Conservation (phyloP, 2,888 invertebrate genomes). For the Cryptocephalus moraei region DNA sequence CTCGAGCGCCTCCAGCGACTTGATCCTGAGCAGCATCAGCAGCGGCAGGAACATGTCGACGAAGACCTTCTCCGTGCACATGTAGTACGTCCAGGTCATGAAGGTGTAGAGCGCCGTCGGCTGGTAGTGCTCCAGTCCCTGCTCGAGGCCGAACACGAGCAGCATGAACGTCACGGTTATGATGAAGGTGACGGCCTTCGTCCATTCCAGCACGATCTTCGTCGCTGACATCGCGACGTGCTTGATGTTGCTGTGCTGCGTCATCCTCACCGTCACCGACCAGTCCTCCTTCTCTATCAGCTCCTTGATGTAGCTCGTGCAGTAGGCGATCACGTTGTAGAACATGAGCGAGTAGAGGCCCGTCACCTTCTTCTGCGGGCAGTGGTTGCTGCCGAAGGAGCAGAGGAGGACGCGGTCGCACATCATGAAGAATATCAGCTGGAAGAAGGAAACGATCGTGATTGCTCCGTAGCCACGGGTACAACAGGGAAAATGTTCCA, state of each 20-base stretch:
- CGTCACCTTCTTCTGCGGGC: constrained; percentile 43
- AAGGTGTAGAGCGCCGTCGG: constrained; percentile 57
- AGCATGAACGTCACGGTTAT: constrained; percentile 69
- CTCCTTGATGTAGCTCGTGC: constrained; percentile 64
- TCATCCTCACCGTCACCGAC: constrained; percentile 65
- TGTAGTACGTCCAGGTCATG: constrained; percentile 59
- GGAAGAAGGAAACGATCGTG: constrained; percentile 25
- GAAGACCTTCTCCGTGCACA: constrained; percentile 62
- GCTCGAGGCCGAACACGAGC: constrained; percentile 63
- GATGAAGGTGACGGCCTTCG: constrained; percentile 69
- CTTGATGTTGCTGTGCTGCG: constrained; percentile 56
- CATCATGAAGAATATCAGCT: constrained; percentile 63
- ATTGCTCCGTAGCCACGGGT: neutral
- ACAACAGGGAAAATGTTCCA: too few species aligned
- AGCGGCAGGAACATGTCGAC: constrained; percentile 53
- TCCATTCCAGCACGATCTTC: constrained; percentile 72
- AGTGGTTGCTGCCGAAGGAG: constrained; percentile 37
- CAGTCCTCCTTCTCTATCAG: constrained; percentile 65
- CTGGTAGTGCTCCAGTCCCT: constrained; percentile 62
- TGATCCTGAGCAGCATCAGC: constrained; percentile 48
- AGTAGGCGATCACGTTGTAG: constrained; percentile 72
- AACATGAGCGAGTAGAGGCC: constrained; percentile 71
- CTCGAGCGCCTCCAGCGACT: constrained; percentile 61
- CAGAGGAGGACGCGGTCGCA: constrained; percentile 55
- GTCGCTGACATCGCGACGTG: constrained; percentile 75